A percentile compares a stretch with the other conserved stretches of the same genome.
phyloP scores from a whole-genome alignment of 1,140 invertebrate species.

The Ceratina calcarata region DNA sequence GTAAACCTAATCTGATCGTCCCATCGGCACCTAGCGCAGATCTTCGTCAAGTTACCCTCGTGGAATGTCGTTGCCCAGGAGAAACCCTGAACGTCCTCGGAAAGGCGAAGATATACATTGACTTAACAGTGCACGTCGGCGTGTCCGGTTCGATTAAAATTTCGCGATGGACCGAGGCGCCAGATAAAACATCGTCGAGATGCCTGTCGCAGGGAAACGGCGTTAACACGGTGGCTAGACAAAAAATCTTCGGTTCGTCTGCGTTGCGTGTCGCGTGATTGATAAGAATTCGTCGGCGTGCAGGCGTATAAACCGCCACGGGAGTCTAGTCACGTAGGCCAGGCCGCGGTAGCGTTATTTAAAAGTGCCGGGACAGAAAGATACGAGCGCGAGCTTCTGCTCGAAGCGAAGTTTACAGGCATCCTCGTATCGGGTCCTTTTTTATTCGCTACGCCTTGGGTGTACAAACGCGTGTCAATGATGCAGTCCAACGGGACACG shows the following conservation, averaged over 20 bases:
- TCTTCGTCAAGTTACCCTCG: not conserved
- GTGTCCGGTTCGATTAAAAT: not conserved
- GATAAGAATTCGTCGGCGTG: conserved; percentile 32
- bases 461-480: not conserved
- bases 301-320: not conserved
- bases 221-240: no score
- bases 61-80: not conserved
- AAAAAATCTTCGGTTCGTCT: conserved; percentile 24
- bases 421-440: conserved; percentile 29
- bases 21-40: not conserved
- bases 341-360: conserved; percentile 19
- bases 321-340: conserved; percentile 41
- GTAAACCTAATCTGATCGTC: not conserved
- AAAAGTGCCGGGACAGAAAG: conserved; percentile 36
- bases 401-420: not conserved
- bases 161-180: conserved; percentile 2
- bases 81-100: not conserved
- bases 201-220: not conserved
- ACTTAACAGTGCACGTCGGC: not conserved
- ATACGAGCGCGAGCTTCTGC: conserved; percentile 15
- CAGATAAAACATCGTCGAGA: not conserved
- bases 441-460: conserved; percentile 1
- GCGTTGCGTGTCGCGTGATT: conserved; percentile 28
- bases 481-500: no score
- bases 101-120: not conserved